A percentile compares a stretch with the other conserved stretches of the same genome.
phyloP scores from a whole-genome alignment of 2,888 invertebrate genomes.

The Artemia sp. region DNA sequence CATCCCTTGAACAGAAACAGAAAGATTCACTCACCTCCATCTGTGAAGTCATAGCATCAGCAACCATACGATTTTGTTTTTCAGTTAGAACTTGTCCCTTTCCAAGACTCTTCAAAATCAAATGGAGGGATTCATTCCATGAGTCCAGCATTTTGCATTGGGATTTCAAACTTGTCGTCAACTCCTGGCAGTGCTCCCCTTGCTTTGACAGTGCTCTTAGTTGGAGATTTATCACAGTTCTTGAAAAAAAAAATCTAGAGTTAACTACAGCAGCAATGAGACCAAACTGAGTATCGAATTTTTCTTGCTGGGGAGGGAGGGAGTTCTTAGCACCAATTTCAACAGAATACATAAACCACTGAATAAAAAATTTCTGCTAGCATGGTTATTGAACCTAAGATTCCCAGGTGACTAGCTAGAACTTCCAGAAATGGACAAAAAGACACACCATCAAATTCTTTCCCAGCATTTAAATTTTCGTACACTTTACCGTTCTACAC shows the following conservation, averaged over 20 bases:
- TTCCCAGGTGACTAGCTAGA: too few relatives aligned
- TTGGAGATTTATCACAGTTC: conserved; percentile 19
- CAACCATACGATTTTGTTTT: neutral
- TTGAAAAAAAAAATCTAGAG: neutral
- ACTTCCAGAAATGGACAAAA: too few relatives aligned
- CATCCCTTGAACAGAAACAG: too few relatives aligned
- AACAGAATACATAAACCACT: too few relatives aligned
- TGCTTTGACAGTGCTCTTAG: conserved; percentile 16
- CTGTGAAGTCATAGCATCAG: conserved; percentile 2
- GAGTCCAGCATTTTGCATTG: conserved; percentile 17
- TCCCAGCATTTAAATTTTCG: too few relatives aligned
- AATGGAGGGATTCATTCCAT: conserved; percentile 7
- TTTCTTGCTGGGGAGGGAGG: neutral
- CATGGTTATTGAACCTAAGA: too few relatives aligned
- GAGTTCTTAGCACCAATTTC: too few relatives aligned
- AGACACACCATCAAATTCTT: too few relatives aligned
- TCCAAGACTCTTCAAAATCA: conserved; percentile 15
- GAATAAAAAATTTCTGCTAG: too few relatives aligned
- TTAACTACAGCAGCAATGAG: neutral
- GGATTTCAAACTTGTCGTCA: conserved; percentile 12
- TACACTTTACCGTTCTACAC: too few relatives aligned
- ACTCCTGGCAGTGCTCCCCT: conserved; percentile 16
- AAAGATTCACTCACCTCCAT: neutral
- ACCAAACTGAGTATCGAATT: conserved; percentile 15
- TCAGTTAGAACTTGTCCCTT: neutral